These are phyloP conservation scores for Pasiphila rectangulata DNA, from an alignment of 2,888 invertebrate species.

Conservation along the genomic window DNA sequence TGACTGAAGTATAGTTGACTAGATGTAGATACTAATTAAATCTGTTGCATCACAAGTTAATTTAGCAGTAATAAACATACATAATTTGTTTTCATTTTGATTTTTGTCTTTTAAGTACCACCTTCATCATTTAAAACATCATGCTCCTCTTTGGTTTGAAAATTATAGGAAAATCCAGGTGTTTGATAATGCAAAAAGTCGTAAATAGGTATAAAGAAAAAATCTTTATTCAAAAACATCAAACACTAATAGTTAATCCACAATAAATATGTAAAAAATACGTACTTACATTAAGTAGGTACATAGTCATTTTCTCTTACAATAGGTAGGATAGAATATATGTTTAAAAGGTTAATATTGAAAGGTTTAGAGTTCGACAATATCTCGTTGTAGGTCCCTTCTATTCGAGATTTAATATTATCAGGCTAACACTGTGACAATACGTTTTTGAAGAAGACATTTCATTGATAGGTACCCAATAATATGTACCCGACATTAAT, in stretches of 20 bases:
- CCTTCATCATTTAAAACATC: background rate
- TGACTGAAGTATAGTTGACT: too few species aligned
- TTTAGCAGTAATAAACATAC: constrained; percentile 63
- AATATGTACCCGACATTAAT: too few species aligned
- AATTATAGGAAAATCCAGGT: too few species aligned
- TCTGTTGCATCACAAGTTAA: constrained; percentile 68
- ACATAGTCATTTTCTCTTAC: constrained; percentile 60
- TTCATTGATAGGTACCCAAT: too few species aligned
- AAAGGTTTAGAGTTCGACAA: background rate
- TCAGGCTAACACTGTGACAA: too few species aligned
- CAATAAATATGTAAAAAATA: constrained; percentile 74
- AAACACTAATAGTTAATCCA: constrained; percentile 40
- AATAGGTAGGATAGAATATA: constrained; percentile 42
- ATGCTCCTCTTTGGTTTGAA: too few species aligned
- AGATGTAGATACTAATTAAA: constrained; percentile 30
- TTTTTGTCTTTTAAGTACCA: constrained; percentile 26
- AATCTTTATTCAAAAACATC: constrained; percentile 48
- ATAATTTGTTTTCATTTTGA: constrained; percentile 59
- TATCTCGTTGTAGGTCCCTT: too few species aligned
- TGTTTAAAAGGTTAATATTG: background rate
- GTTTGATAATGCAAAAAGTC: too few species aligned
- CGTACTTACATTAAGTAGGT: constrained; percentile 53
- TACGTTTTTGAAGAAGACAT: too few species aligned
- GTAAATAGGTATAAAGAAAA: too few species aligned
- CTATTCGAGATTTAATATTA: too few species aligned